phyloP scores from a whole-genome alignment of 1,140 invertebrate genomes.

The Papilio helenus region DNA sequence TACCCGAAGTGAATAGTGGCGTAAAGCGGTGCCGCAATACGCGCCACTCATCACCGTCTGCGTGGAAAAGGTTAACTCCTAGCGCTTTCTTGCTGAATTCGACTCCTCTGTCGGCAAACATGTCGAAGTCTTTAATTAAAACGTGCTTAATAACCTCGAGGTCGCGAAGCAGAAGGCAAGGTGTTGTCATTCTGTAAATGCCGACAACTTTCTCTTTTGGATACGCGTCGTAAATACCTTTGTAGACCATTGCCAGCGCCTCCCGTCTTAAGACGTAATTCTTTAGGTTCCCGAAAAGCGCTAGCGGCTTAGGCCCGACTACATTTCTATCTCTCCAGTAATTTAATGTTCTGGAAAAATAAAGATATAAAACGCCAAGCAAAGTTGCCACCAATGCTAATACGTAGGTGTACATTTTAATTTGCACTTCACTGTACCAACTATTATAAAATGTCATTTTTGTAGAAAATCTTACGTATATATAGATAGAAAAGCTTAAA shows the following conservation, averaged over 20 bases:
- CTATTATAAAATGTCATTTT: too few relatives aligned
- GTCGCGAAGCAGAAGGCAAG: slow-evolving; percentile 82
- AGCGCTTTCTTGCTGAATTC: slow-evolving; percentile 41
- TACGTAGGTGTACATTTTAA: too few relatives aligned
- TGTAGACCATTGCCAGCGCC: slow-evolving; percentile 43
- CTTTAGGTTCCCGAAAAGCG: slow-evolving; percentile 52
- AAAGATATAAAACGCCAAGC: too few relatives aligned
- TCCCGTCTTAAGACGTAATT: slow-evolving; percentile 46
- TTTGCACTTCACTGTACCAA: too few relatives aligned
- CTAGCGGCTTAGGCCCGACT: slow-evolving; percentile 42
- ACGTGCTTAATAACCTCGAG: slow-evolving; percentile 85
- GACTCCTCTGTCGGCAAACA: slow-evolving; percentile 80
- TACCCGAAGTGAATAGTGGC: slow-evolving; percentile 84
- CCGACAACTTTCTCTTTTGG: slow-evolving; percentile 64
- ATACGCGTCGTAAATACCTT: slow-evolving; percentile 52
- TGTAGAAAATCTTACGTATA: too few relatives aligned
- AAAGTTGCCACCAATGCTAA: too few relatives aligned
- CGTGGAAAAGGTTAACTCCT: slow-evolving; percentile 72
- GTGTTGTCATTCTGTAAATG: slow-evolving; percentile 68
- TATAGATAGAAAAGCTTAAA: too few relatives aligned
- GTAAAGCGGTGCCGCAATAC: slow-evolving; percentile 82
- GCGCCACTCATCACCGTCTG: slow-evolving; percentile 83
- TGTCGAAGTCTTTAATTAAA: slow-evolving; percentile 84
- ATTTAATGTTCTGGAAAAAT: slow-evolving; percentile 38
- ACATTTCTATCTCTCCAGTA: slow-evolving; percentile 54